Evolutionary conservation across 2,113 vertebrate genomes (phyloP), one percentile per base, ranked within the genome.

Genomic region (Clinocottus analis): DNA sequence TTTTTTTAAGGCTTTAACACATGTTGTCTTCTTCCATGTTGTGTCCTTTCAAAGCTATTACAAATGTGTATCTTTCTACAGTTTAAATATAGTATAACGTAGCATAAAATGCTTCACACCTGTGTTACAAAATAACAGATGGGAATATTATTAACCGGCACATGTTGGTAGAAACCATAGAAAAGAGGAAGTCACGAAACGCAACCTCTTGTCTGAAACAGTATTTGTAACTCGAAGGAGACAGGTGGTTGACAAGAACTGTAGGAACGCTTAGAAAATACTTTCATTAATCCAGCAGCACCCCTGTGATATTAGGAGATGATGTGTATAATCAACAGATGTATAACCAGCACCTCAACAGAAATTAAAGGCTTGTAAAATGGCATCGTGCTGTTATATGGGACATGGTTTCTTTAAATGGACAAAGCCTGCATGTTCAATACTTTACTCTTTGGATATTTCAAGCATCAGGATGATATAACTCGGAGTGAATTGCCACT

Each of bases 131-230:
- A 77, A 23, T 13, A 60, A 68, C 25, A 53, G 45, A 60, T 60
- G 29, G 14, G 21, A 37, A 11, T 29, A 58, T 21, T 41, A 43
- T 43, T 21, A 74, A 63, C 23, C 35, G 19, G 27, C 39, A 65
- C n/a, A 49, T 31, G 49, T 63, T 64, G 23, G 16, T 39, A n/a
- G 17, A 29, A 77, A 70, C 6, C 10, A 25, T 5, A 27, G n/a
- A 61, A 45, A 65, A 17, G 17, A 31, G 23, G 51, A 65, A 79
- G 69, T 64, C 7, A 43, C 37, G 70, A 70, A 79, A 39, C 41
- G 10, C 59, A 69, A 23, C 45, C 19, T 39, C 45, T 55, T 13
- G 51, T 25, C 10, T 27, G 23, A 56, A 25, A 53, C n/a, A 53
- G 10, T 23, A 53, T n/a, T 23, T 51, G 8, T 23, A 11, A 53